Base-by-base conservation (phyloP, 2,113 vertebrate species). In the Bubo scandiacus region DNA sequence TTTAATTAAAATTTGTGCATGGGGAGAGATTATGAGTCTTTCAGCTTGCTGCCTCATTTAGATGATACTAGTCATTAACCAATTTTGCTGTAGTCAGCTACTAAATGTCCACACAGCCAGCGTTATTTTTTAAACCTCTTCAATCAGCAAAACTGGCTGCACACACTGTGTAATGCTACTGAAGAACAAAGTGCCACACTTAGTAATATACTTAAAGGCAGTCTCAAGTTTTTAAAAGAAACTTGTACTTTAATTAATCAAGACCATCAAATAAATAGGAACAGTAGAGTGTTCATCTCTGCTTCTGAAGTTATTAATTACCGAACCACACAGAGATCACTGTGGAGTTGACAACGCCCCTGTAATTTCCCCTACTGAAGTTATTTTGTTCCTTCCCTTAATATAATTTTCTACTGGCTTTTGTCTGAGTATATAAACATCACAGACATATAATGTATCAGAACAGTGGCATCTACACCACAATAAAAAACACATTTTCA, bases 1-100 rank as follows among this genome's bases (percentile, higher is more conserved):
- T 98, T 98, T 98, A 98, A 98, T 98, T 98, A 98, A 97, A 98
- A 98, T 98, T 96, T 98, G 97, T 82, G 86, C 98, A 97, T 97
- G 90, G 97, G 92, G 96, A 98, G 96, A 98, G 97, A 98, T 98
- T 98, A 98, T 97, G 97, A 97, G 97, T 84, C 97, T 97, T 98
- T 97, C 80, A 91, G 93, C 94, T 97, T 97, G 97, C 96, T 97
- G 94, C 96, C 92, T 98, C 97, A 98, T 98, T 98, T 98, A 98
- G 97, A 98, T 74, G 97, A 97, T 98, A 94, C 98, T 91, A 97
- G 97, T 98, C 98, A 98, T 98, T 98, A 98, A 98, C 94, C 97
- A 97, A 57, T 97, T 97, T 96, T 97, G 96, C 98, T 97, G 82
- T 94, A 97, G 96, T 98, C 98, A 98, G 97, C 96, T 74, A 91